phyloP scores from a whole-genome alignment of 92 coral and sea anemone genomes.

The Zoanthus gigantus region DNA sequence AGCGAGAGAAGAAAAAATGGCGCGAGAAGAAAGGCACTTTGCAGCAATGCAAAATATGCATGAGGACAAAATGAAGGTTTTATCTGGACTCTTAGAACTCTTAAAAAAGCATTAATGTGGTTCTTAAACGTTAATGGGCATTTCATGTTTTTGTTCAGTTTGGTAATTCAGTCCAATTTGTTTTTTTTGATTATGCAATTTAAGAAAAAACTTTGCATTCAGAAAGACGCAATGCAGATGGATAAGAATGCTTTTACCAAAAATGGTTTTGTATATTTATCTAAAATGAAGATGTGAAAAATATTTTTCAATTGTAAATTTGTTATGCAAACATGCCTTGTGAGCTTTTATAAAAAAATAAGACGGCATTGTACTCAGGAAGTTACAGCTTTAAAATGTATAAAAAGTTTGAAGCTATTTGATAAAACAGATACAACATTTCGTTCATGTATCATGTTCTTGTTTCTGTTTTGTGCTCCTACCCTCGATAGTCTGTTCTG shows the following conservation, averaged over 20 bases:
- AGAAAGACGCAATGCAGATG: background rate
- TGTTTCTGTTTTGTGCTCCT: too few species aligned
- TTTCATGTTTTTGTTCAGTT: background rate
- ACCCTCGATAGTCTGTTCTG: too few species aligned
- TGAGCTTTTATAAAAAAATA: too few species aligned
- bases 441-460: too few species aligned
- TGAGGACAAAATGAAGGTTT: constrained; percentile 41
- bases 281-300: background rate
- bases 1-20: constrained; percentile 7
- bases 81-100: constrained; percentile 15
- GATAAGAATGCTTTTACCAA: background rate
- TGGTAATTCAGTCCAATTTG: background rate
- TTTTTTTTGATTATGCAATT: too few species aligned
- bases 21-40: constrained; percentile 44
- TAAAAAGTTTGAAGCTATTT: too few species aligned
- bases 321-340: too few species aligned
- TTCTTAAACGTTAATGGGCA: background rate
- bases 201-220: background rate
- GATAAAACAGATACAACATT: too few species aligned
- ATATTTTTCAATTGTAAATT: too few species aligned
- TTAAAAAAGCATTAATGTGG: background rate
- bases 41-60: constrained; percentile 38
- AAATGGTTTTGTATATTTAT: background rate
- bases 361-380: too few species aligned
- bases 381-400: too few species aligned